Conservation (phyloP, 2,797 vertebrate genomes). For the Xiphophorus birchmanni region DNA sequence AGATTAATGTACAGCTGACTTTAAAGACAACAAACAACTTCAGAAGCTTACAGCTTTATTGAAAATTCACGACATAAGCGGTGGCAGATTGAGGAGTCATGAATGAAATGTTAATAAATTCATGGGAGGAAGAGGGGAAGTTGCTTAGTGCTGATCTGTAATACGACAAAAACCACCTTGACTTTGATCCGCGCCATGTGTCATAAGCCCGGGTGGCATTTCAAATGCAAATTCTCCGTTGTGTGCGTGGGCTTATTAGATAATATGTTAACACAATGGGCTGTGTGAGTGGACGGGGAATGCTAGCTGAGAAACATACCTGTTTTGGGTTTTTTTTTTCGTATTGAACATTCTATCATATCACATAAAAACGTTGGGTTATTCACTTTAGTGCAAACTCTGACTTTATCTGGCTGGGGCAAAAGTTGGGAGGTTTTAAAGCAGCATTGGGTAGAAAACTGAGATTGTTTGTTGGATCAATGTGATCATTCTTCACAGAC, state of each 20-base stretch:
- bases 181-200: slow-evolving; percentile 62
- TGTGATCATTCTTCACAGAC: background rate
- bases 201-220: slow-evolving; percentile 69
- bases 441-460: background rate
- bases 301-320: slow-evolving; percentile 4
- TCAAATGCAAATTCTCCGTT: slow-evolving; percentile 71
- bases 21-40: slow-evolving; percentile 54
- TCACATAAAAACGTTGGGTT: background rate
- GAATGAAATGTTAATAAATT: slow-evolving; percentile 76
- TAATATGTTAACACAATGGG: slow-evolving; percentile 56
- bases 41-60: slow-evolving; percentile 63
- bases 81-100: slow-evolving; percentile 27
- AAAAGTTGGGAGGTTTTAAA: background rate
- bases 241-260: slow-evolving; percentile 63
- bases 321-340: background rate
- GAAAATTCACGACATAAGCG: slow-evolving; percentile 29
- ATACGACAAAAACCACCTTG: slow-evolving; percentile 67
- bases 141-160: slow-evolving; percentile 74
- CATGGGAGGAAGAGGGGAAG: slow-evolving; percentile 47
- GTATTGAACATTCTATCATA: background rate
- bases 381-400: background rate
- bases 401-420: background rate
- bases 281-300: slow-evolving; percentile 53
- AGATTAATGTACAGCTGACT: slow-evolving; percentile 59
- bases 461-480: background rate